A percentile compares a stretch with the other conserved stretches of the same genome.
These are phyloP conservation scores for Ceratotherium simum DNA, from an alignment of 2,113 vertebrate genomes.

Conservation along the genomic window DNA sequence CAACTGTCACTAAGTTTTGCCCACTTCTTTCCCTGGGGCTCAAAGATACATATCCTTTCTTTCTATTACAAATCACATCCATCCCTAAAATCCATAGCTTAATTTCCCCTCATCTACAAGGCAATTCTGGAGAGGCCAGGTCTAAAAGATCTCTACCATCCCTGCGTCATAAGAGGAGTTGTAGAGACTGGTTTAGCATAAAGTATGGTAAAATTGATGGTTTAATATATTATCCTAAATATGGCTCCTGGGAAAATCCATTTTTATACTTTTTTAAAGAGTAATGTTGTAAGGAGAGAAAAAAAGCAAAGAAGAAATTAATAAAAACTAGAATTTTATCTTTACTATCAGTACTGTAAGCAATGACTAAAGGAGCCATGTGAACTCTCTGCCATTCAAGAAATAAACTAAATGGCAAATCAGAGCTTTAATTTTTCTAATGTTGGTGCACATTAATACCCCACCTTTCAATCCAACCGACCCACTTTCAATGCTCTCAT, in stretches of 20 bases:
- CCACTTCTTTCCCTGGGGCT: not conserved
- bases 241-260: constrained; percentile 24
- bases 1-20: not conserved
- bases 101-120: constrained; percentile 18
- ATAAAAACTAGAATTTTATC: constrained; percentile 47
- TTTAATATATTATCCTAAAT: constrained; percentile 8
- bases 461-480: constrained; percentile 10
- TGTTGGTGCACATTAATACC: not conserved
- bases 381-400: constrained; percentile 6
- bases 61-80: not conserved
- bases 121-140: not conserved
- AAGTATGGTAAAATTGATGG: not conserved
- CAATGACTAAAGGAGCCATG: not conserved
- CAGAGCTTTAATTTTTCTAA: constrained; percentile 42
- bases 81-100: constrained; percentile 1
- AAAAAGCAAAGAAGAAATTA: not conserved
- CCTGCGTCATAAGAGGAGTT: not conserved
- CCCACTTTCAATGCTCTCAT: not conserved
- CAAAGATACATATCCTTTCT: not conserved
- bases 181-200: constrained; percentile 15
- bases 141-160: not conserved
- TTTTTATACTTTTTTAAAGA: constrained; percentile 42
- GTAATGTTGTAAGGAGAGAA: not conserved
- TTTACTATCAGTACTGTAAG: not conserved
- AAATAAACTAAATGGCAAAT: constrained; percentile 52